Conservation (phyloP, 2,113 vertebrate genomes). For the Charina bottae region DNA sequence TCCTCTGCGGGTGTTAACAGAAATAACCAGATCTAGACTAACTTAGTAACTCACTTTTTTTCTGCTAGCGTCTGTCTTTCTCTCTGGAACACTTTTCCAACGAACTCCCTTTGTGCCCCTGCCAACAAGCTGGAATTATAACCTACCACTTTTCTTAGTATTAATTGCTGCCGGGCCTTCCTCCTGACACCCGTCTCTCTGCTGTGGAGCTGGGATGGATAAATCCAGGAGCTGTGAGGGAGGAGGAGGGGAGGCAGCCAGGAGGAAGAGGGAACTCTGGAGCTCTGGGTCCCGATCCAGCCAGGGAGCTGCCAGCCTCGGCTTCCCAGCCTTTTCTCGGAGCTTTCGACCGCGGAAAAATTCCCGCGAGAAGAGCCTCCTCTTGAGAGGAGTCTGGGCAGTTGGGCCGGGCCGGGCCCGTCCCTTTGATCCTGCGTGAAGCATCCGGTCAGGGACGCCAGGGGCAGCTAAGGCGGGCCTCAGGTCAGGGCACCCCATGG, state of each 20-base stretch:
- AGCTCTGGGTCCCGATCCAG: slow-evolving; percentile 15
- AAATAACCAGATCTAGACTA: neutral
- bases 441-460: neutral
- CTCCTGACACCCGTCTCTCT: neutral
- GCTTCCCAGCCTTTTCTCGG: neutral
- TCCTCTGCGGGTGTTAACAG: neutral
- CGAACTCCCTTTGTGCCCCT: neutral
- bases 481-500: too few relatives aligned
- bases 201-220: neutral
- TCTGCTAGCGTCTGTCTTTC: neutral
- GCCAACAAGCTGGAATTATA: neutral
- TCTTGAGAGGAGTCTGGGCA: too few relatives aligned
- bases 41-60: neutral
- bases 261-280: neutral
- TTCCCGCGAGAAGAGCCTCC: neutral
- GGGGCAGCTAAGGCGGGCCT: neutral
- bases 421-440: neutral
- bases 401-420: too few relatives aligned
- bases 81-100: neutral
- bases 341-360: neutral
- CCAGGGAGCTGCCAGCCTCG: neutral
- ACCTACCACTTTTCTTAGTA: neutral
- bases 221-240: neutral
- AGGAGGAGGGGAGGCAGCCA: neutral
- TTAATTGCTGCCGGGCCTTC: neutral